Base-by-base conservation (phyloP, 2,797 vertebrate genomes). In the Vultur gryphus region DNA sequence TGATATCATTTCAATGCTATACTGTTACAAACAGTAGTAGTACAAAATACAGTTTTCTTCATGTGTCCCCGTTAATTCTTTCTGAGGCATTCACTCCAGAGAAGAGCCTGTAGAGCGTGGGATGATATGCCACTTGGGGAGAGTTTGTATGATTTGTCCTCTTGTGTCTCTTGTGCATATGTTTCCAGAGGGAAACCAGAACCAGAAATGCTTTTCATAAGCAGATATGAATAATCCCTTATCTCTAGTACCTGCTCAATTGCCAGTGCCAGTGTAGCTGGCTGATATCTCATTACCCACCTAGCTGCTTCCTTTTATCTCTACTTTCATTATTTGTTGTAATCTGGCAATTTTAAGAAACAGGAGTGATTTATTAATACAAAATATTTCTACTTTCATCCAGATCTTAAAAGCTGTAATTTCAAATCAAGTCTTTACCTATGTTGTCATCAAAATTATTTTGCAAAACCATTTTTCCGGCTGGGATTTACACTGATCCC, bases 171-270 rank as follows among this genome's bases (percentile, higher is more conserved):
- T n/a, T 49, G 29, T 35, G 57, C 12, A 1, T 16, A 15, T 1
- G 2, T 25, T 87, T 71, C 70, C 61, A 72, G 49, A 43, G 62
- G 43, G 13, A 73, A 89, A 65, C 13, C 26, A 72, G 25, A 57
- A 14, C 15, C 24, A 70, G 51, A 31, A 75, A 39, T 10, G 20
- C 4, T 84, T 65, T 65, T 49, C 16, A 11, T 11, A 18, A 58
- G 24, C n/a, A 75, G 35, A 33, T 25, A 10, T 0, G 2, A 65
- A 57, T 48, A 73, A n/a, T 35, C 19, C 41, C 7, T 0, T 6
- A 2, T 19, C 11, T 46, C 44, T 43, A 24, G 16, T 54, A 21
- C 7, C 24, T 52, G 11, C 24, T 64, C 15, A 2, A 1, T 43
- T 3, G 1, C 28, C 39, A 20, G 28, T 11, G 9, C 23, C 54